Conservation (phyloP, 2,797 vertebrate genomes). For the Pseudomugil tenellus region DNA sequence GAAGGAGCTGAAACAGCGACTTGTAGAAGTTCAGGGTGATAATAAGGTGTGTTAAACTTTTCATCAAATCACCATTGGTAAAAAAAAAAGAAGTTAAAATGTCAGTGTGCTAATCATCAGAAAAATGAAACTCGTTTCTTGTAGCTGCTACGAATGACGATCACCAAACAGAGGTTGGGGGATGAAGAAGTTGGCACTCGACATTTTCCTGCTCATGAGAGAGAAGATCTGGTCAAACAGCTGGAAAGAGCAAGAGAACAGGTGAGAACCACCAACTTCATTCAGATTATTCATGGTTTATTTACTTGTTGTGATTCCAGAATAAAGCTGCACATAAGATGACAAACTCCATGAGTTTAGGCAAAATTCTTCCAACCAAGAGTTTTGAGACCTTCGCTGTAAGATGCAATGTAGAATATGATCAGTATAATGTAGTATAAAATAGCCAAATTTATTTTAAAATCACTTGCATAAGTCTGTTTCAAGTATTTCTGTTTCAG, state of each 20-base stretch:
- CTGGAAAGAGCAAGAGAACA: constrained; percentile 92
- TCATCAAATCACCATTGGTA: not conserved
- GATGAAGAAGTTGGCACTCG: constrained; percentile 93
- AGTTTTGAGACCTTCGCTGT: not conserved
- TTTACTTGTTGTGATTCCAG: no score
- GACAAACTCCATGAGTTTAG: no score
- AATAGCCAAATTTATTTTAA: no score
- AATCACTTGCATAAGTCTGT: no score
- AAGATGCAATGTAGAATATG: not conserved
- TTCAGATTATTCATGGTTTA: not conserved
- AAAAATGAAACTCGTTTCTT: not conserved
- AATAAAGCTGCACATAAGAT: no score
- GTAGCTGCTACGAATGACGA: constrained; percentile 97
- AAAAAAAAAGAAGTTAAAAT: not conserved
- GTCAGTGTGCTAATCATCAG: not conserved
- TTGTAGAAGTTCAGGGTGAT: constrained; percentile 94
- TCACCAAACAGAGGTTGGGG: constrained; percentile 95
- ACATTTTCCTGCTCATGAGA: constrained; percentile 94
- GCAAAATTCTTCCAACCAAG: no score
- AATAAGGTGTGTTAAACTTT: constrained; percentile 88
- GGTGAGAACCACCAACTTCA: constrained; percentile 69
- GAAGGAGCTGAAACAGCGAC: constrained; percentile 92
- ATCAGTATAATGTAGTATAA: no score
- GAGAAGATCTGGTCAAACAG: constrained; percentile 94
- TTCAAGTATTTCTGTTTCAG: no score